A percentile compares a stretch with the other conserved stretches of the same genome.
phyloP scores from a whole-genome alignment of 2,113 vertebrate genomes.

The Varanus salvator region DNA sequence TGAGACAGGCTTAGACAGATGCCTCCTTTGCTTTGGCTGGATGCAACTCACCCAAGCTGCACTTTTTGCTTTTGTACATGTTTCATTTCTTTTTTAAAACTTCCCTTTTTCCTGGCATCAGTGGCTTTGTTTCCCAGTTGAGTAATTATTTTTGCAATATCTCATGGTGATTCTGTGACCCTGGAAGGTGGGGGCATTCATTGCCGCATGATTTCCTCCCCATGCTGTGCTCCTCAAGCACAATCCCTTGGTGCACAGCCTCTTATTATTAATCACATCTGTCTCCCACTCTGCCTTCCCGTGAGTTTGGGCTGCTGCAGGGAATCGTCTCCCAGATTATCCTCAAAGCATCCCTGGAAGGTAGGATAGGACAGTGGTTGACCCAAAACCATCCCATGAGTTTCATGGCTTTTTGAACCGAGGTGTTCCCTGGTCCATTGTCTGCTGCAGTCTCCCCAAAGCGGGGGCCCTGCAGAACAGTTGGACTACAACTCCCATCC shows the following conservation, averaged over 20 bases:
- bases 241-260: not conserved
- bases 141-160: not conserved
- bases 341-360: no score
- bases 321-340: no score
- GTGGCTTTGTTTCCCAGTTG: conserved; percentile 13
- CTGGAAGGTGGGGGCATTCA: not conserved
- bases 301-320: not conserved
- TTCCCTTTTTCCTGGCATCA: not conserved
- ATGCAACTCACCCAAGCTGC: not conserved
- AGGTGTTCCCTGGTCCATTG: no score
- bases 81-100: not conserved
- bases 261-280: not conserved
- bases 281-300: not conserved
- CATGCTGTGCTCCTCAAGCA: not conserved
- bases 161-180: not conserved
- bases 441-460: no score
- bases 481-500: no score
- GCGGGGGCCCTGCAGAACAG: no score
- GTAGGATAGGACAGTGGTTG: no score
- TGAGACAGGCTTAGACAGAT: not conserved
- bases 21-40: conserved; percentile 5
- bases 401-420: no score
- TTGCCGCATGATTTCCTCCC: not conserved
- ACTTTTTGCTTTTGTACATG: not conserved
- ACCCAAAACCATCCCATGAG: no score